Conservation (phyloP, 2,113 vertebrate genomes). For the Apodemus sylvaticus region DNA sequence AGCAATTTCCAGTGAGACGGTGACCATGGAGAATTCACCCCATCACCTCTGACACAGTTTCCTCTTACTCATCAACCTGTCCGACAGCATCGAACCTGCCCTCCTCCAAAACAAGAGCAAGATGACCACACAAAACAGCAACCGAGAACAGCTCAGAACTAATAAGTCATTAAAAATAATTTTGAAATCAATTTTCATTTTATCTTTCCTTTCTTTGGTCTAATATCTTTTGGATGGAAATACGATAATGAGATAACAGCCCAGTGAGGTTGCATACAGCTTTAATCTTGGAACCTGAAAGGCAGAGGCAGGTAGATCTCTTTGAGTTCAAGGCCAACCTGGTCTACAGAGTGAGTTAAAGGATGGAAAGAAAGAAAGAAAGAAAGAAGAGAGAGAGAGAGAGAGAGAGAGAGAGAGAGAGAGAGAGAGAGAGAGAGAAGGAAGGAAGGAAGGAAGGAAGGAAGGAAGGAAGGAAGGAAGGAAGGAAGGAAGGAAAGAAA, state of each 20-base stretch:
- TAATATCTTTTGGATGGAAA: neutral
- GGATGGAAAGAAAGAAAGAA: neutral
- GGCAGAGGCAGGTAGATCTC: too few species aligned
- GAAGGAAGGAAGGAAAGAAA: too few species aligned
- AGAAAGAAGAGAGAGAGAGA: too few species aligned
- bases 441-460: too few species aligned
- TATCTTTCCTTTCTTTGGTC: neutral
- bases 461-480: too few species aligned
- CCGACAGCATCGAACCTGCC: neutral
- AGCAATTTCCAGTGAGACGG: neutral
- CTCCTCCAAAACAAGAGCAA: neutral
- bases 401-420: too few species aligned
- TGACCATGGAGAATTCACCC: slow-evolving; percentile 11
- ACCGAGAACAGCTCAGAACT: neutral
- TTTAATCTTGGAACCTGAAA: neutral
- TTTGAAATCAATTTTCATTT: neutral
- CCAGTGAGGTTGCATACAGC: neutral
- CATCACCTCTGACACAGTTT: slow-evolving; percentile 10
- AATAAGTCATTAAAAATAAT: slow-evolving; percentile 45
- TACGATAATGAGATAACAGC: neutral
- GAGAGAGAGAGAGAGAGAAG: too few species aligned
- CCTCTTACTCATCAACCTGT: slow-evolving; percentile 16
- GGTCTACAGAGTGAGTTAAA: neutral
- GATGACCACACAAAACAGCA: neutral
- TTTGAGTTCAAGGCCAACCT: neutral